Base-by-base conservation (phyloP, 2,888 invertebrate species). In the Dermolepida albohirtum region DNA sequence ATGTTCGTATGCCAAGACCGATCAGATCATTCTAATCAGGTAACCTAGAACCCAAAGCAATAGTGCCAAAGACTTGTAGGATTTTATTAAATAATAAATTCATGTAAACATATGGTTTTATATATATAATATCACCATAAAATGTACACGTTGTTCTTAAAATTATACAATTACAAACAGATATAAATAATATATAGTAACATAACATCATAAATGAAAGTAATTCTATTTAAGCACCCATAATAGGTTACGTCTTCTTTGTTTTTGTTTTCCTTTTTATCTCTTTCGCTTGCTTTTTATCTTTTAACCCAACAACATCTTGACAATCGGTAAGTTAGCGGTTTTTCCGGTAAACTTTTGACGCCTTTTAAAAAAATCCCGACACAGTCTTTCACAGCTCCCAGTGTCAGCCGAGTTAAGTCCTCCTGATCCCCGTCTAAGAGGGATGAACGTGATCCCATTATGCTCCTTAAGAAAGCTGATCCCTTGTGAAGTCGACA, bases 381-480 rank as follows among this genome's bases (percentile, higher is more conserved):
- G n/a, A 29, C 51, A 29, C 51, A n/a, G 22, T 51, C 29, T 17
- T 39, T 39, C 43, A 27, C 40, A 22, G 29, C 11, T 27, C 43
- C 59, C 43, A 51, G 59, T 67, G 41, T 43, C 34, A 41, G 41
- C 41, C 59, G 75, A 75, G 78, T 75, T 81, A 81, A 82, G 80
- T 76, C 78, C 70, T 75, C 72, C 77, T 80, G 81, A 81, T 81
- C 81, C 81, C 49, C 78, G 78, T 80, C 81, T 82, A 81, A 81
- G 82, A 81, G 81, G 82, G 83, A 83, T 83, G 78, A 83, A 83
- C 83, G 82, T 82, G 83, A 83, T 83, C 82, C 83, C 81, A 82
- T 83, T 83, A 83, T 82, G 79, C 80, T 81, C 80, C 82, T 83
- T 81, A 82, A 82, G 83, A 80, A 82, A 83, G 81, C 77, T 79